Percentiles rank a stretch among this genome's conserved stretches.
These are phyloP conservation scores for Macrophya alboannulata DNA, from an alignment of 2,888 invertebrate species.

Conservation along the genomic window DNA sequence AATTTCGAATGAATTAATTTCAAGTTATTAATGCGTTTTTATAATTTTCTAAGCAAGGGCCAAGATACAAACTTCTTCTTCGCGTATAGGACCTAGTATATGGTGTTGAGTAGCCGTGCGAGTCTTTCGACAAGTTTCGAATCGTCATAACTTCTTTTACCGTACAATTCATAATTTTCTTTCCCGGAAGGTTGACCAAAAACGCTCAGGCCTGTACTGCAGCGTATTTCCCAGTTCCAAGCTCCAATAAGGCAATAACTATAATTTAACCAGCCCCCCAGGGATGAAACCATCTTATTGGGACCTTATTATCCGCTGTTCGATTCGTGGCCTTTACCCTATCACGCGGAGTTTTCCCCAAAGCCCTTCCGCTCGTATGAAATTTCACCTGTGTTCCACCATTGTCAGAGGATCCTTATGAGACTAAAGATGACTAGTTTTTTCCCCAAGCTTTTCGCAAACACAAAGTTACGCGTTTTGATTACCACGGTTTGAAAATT, in stretches of 20 bases:
- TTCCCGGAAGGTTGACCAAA: slow-evolving; percentile 15
- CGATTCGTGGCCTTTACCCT: slow-evolving; percentile 39
- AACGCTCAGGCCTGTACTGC: not conserved
- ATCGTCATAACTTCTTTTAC: not conserved
- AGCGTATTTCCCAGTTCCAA: slow-evolving; percentile 20
- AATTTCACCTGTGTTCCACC: slow-evolving; percentile 12
- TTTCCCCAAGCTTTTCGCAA: not conserved
- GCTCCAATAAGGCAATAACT: slow-evolving; percentile 40
- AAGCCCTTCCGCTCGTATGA: slow-evolving; percentile 9
- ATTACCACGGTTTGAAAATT: not conserved
- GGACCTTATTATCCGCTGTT: slow-evolving; percentile 46
- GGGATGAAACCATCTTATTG: slow-evolving; percentile 46
- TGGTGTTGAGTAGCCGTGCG: not conserved
- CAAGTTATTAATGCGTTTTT: too few species aligned
- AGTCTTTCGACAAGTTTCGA: not conserved
- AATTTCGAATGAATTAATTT: too few species aligned
- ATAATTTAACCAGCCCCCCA: slow-evolving; percentile 50
- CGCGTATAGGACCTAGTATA: too few species aligned
- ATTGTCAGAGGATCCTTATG: not conserved
- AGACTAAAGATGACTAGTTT: slow-evolving; percentile 22
- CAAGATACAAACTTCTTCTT: too few species aligned
- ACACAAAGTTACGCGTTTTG: not conserved
- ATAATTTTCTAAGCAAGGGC: too few species aligned
- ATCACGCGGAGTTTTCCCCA: slow-evolving; percentile 21
- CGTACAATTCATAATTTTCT: slow-evolving; percentile 15